Base-by-base conservation (phyloP, 2,888 invertebrate genomes). In the Ichneumoninae sp. region DNA sequence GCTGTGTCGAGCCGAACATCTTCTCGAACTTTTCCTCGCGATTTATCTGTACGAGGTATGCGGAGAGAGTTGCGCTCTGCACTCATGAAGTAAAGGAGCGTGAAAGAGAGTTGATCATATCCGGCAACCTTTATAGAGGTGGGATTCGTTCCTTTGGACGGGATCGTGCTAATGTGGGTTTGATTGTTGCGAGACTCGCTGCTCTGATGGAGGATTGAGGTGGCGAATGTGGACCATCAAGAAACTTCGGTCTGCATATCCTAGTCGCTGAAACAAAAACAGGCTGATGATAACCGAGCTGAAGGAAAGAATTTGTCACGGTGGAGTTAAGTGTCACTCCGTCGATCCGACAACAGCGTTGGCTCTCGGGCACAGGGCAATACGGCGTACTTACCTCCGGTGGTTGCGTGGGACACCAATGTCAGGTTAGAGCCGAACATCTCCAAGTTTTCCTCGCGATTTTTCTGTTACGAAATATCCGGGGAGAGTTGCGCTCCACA, bases 1-100 rank as follows among this genome's bases (percentile, higher is more conserved):
- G 50, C 57, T 65, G 71, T 70, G 74, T 80, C 70, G 16, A 19
- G 10, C 47, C 47, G 19, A 60, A 76, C 60, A n/a, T 82, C 68
- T 66, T 65, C 65, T 57, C 69, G 47, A 22, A 69, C 44, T 57
- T 66, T 79, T 47, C 54, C 65, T 74, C 62, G 30, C 60, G 69
- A 52, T 69, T 81, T 62, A 6, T 62, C 60, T 30, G 30, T n/a
- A 62, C 33, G 30, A 62, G 13, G 30, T n/a, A 62, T 16, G 57
- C 22, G 10, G 26, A 26, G 57, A 57, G 13, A 22, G 26, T 26
- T 13, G 13, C 10, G 3, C 26, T 57, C 8, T 57, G 10, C 57
- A 10, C 57, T 6, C 6, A 7, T 62, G 13, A 13, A n/a, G 60
- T 10, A n/a, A 13, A 33, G 16, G 13, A 30, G 33, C 13, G 60